Evolutionary conservation across 2,797 vertebrate genomes (phyloP).

Genomic region (Alca torda): DNA sequence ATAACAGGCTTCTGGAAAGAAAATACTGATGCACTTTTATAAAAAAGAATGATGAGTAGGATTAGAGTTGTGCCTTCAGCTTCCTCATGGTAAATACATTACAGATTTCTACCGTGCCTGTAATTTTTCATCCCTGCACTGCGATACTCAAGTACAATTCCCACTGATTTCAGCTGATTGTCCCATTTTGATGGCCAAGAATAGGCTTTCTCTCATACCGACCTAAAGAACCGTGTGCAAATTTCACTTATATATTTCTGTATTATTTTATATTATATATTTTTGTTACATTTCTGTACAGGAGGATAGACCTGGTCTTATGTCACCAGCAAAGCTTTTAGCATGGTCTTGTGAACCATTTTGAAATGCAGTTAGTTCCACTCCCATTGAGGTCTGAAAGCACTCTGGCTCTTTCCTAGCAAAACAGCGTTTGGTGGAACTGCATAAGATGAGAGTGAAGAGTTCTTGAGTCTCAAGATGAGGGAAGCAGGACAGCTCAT

Average conservation of each 20-base stretch:
- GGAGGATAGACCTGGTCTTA: background rate
- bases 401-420: background rate
- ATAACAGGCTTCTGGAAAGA: background rate
- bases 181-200: background rate
- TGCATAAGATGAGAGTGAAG: background rate
- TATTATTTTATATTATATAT: too few species aligned
- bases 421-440: background rate
- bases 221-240: background rate
- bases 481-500: background rate
- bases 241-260: background rate
- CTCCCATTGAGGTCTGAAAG: background rate
- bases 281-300: background rate
- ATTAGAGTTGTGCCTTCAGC: background rate
- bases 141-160: background rate
- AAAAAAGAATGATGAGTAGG: background rate
- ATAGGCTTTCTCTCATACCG: background rate
- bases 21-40: background rate
- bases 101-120: background rate
- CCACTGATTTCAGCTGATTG: slow-evolving; percentile 2
- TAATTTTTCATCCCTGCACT: background rate
- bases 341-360: background rate
- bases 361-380: background rate
- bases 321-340: background rate
- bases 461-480: background rate
- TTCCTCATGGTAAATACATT: background rate